Percentiles rank a stretch among this genome's conserved stretches.
Conservation (phyloP, 2,888 invertebrate genomes). For the Orthosia incerta region DNA sequence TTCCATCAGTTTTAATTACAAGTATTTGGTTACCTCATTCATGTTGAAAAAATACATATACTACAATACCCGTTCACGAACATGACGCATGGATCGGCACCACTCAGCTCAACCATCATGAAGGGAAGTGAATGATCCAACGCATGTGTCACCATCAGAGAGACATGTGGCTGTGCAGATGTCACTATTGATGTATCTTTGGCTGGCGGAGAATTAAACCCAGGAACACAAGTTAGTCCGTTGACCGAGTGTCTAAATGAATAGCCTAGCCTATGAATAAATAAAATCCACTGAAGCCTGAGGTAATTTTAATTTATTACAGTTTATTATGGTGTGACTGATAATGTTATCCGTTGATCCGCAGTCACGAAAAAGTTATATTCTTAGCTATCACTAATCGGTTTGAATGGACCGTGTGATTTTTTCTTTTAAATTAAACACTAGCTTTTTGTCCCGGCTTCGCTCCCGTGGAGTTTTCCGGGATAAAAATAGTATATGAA, state of each 20-base stretch:
- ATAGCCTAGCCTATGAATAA: not conserved
- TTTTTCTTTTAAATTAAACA: conserved; percentile 9
- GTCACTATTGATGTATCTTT: no score
- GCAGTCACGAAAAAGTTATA: conserved; percentile 17
- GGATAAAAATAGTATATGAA: no score
- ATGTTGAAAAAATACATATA: no score
- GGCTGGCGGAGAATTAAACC: not conserved
- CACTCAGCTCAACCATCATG: no score
- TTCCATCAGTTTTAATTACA: no score
- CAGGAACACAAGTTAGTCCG: not conserved
- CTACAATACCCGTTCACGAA: no score
- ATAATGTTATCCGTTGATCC: conserved; percentile 25
- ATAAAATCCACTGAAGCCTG: conserved; percentile 2
- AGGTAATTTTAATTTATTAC: conserved; percentile 29
- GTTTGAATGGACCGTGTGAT: conserved; percentile 5
- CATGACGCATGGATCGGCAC: no score
- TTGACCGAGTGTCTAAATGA: not conserved
- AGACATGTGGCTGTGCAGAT: no score
- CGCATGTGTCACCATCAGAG: no score
- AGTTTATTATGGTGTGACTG: not conserved
- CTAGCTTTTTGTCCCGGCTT: not conserved
- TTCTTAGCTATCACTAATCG: conserved; percentile 9
- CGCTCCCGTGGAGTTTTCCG: no score
- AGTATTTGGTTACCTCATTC: no score
- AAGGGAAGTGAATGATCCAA: no score